phyloP scores from a whole-genome alignment of 2,888 invertebrate genomes.

The Temnothorax ravouxi region DNA sequence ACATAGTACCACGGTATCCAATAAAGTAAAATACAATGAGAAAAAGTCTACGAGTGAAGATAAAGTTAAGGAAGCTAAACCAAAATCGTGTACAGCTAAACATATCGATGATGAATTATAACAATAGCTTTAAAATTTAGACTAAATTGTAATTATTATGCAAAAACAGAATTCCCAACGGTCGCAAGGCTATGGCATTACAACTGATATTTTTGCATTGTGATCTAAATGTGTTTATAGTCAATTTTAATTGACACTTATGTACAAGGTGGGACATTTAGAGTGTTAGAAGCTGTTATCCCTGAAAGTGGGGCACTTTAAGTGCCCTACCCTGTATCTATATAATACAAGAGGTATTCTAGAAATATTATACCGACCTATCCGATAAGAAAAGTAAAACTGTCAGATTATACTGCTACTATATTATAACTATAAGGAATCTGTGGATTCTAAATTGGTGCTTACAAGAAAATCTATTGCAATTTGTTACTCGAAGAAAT shows the following conservation, averaged over 20 bases:
- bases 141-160: slow-evolving; percentile 66
- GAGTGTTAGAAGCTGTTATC: too few species aligned
- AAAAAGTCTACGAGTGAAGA: slow-evolving; percentile 61
- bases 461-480: slow-evolving; percentile 56
- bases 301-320: too few species aligned
- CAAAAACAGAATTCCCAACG: slow-evolving; percentile 55
- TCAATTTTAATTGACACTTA: slow-evolving; percentile 59
- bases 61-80: slow-evolving; percentile 57
- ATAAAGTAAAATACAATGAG: slow-evolving; percentile 45
- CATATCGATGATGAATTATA: slow-evolving; percentile 81
- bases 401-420: slow-evolving; percentile 25
- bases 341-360: slow-evolving; percentile 55
- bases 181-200: slow-evolving; percentile 58
- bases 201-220: slow-evolving; percentile 74
- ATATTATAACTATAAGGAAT: slow-evolving; percentile 31
- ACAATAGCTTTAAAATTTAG: slow-evolving; percentile 70
- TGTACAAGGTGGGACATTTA: too few species aligned
- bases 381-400: slow-evolving; percentile 44
- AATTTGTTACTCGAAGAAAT: slow-evolving; percentile 52
- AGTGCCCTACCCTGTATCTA: neutral
- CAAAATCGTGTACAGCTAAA: slow-evolving; percentile 67
- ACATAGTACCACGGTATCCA: slow-evolving; percentile 39
- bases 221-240: slow-evolving; percentile 59
- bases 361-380: slow-evolving; percentile 51
- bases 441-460: slow-evolving; percentile 62